These are phyloP conservation scores for Spodoptera picta DNA, from an alignment of 2,888 invertebrate genomes.

Conservation along the genomic window DNA sequence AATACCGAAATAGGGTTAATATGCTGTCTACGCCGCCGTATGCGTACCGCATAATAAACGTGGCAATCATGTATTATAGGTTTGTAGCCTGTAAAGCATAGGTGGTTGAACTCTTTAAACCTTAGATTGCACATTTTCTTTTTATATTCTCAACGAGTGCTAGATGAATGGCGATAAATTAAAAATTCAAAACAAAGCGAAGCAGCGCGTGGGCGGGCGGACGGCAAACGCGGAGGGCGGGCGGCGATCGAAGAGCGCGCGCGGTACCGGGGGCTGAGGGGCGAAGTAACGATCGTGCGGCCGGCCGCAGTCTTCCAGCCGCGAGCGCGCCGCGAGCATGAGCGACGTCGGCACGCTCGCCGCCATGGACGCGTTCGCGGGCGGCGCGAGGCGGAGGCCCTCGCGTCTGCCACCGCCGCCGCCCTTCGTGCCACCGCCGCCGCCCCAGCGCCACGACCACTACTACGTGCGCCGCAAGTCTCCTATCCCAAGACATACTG, in stretches of 20 bases:
- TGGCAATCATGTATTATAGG: neutral
- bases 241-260: conserved; percentile 86
- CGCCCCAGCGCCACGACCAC: conserved; percentile 84
- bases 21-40: no score
- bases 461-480: conserved; percentile 87
- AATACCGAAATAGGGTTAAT: conserved; percentile 24
- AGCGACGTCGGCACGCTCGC: conserved; percentile 88
- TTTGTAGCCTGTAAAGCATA: conserved; percentile 4
- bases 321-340: conserved; percentile 87
- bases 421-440: conserved; percentile 85
- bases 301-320: conserved; percentile 86
- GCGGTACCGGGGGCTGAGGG: conserved; percentile 77
- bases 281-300: conserved; percentile 77
- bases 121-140: conserved; percentile 69
- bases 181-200: conserved; percentile 87
- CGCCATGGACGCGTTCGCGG: conserved; percentile 87
- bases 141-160: conserved; percentile 70
- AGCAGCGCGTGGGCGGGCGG: conserved; percentile 81
- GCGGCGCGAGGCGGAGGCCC: conserved; percentile 85
- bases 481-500: conserved; percentile 81
- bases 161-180: conserved; percentile 86
- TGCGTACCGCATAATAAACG: neutral
- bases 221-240: conserved; percentile 81
- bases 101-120: conserved; percentile 66
- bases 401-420: conserved; percentile 85